Evolutionary conservation across 2,888 invertebrate species (phyloP), one percentile per base, ranked within the genome.

Genomic region (Agonopterix arenella): DNA sequence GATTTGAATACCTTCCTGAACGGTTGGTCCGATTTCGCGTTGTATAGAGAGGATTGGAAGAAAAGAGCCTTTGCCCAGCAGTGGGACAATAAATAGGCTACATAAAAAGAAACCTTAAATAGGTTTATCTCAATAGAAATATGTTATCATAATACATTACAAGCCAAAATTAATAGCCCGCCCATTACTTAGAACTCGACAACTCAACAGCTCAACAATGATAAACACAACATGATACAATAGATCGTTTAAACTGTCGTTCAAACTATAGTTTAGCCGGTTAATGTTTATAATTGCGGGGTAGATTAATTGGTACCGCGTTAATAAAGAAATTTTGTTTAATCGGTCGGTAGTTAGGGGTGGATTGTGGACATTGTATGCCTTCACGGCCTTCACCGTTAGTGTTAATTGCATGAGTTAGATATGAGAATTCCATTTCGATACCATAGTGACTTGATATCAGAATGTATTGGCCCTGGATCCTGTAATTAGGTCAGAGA

Each of bases 261-360:
- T 60, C 58, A 56, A 69, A 76, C 65, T 67, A 61, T 57, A 66
- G 64, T 70, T 68, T 65, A 72, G 66, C 56, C 53, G 59, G 66
- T 66, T 70, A 70, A 66, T 62, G 61, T 60, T 56, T 57, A 40
- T 56, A 58, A 61, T 65, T 62, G 54, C 60, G 52, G 50, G 56
- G 48, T 62, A 73, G 77, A 76, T 77, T 76, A 75, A 79, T 77
- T 66, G 68, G 70, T 66, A 36, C 36, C 44, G 48, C 44, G 37
- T 48, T 18, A 47, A 47, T 47, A 47, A 47, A 47, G 47, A 47
- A 47, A 47, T 47, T 43, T 36, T 10, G 4, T 13, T 47, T 47
- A 36, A 47, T 47, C 13, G 43, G 10, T 47, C 5, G 16, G 40
- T 28, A 28, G 28, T 28, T 28, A n/a, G 28, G 28, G 28, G 28